Base-by-base conservation (phyloP, 2,113 vertebrate genomes). In the Nymphicus hollandicus region DNA sequence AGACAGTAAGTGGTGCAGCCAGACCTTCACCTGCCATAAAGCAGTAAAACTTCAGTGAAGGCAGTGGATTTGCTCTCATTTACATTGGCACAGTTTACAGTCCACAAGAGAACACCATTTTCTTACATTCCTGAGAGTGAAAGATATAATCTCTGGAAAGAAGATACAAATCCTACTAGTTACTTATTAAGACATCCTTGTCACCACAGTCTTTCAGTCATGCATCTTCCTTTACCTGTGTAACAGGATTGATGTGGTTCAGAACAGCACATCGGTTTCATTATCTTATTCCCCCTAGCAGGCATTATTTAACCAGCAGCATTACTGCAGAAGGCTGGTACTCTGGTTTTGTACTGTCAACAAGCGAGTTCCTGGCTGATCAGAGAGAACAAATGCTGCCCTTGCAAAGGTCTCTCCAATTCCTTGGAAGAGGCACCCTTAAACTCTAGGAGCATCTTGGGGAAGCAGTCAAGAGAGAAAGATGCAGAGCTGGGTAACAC, bases 281-380 rank as follows among this genome's bases (percentile, higher is more conserved):
- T 47, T 46, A 33, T 44, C 20, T 50, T 82, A 3, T 68, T 66
- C n/a, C 35, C 14, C 6, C 31, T 47, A 73, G 28, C 31, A 87
- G 61, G 14, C 12, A 18, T 61, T 73, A 39, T 87, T 83, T 65
- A 87, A 47, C 18, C n/a, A 80, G 27, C 31, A 69, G 33, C 35
- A 24, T 20, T 58, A 41, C 37, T 63, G 55, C 55, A 78, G 46
- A 65, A 70, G 18, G 46, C 14, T 28, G 11, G 6, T 52, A 37
- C 19, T 58, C 18, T 0, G 0, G 18, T 39, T 93, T 78, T 81
- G 12, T 37, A 35, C 60, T 19, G 2, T 39, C 33, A 56, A 11
- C 0, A 0, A 44, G 15, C 3, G 18, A 91, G 52, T 23, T 73
- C 44, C 28, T 65, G 23, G 18, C 1, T 2, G 43, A 76, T 76